phyloP scores from a whole-genome alignment of 2,888 invertebrate species.

The Agrotis exclamationis region DNA sequence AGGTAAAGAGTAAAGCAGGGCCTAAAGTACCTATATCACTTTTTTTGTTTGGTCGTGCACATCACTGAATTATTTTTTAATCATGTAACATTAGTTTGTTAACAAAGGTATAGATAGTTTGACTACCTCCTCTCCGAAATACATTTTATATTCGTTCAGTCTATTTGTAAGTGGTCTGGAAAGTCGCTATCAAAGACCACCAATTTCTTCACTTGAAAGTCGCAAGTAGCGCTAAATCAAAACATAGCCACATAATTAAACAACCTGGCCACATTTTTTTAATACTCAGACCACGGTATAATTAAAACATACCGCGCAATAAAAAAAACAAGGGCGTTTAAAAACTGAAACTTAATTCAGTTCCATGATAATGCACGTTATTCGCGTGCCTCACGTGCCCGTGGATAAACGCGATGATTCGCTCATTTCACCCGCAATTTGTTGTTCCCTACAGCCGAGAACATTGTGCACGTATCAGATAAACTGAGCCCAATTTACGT shows the following conservation, averaged over 20 bases:
- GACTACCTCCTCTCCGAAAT: too few species aligned
- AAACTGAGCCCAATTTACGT: conserved; percentile 64
- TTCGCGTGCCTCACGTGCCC: conserved; percentile 62
- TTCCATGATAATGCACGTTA: conserved; percentile 44
- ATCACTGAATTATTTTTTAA: too few species aligned
- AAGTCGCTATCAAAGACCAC: too few species aligned
- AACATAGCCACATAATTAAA: neutral
- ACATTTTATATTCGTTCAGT: too few species aligned
- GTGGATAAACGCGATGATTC: conserved; percentile 51
- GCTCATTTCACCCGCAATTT: conserved; percentile 62
- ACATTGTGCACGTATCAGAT: conserved; percentile 71
- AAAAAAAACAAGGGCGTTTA: conserved; percentile 40
- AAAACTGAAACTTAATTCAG: conserved; percentile 50
- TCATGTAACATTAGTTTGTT: too few species aligned
- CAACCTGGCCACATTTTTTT: conserved; percentile 13
- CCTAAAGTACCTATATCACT: too few species aligned
- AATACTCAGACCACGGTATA: conserved; percentile 28
- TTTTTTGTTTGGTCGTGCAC: too few species aligned
- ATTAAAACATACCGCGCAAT: conserved; percentile 49
- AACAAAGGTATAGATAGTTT: too few species aligned
- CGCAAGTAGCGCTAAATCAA: neutral
- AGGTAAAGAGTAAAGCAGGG: too few species aligned
- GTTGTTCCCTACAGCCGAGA: conserved; percentile 41
- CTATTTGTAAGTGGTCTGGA: too few species aligned
- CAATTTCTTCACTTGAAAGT: neutral